These are phyloP conservation scores for Cepaea hortensis DNA, from an alignment of 2,888 invertebrate genomes.

Conservation along the genomic window DNA sequence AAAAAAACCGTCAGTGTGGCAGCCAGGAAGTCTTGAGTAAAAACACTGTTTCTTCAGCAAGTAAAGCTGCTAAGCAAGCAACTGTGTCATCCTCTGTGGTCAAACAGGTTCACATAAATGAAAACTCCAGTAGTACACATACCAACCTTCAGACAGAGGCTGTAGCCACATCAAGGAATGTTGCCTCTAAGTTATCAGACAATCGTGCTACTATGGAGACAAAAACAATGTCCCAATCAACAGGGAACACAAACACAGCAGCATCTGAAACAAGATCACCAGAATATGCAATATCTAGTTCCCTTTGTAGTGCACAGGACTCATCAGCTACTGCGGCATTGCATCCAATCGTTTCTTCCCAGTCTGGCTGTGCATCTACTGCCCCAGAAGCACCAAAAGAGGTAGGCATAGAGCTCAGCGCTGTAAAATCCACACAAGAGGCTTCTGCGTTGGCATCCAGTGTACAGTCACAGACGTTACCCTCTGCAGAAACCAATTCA, in stretches of 20 bases:
- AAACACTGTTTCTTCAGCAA: conserved; percentile 39
- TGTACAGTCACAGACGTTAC: background rate
- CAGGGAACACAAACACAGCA: background rate
- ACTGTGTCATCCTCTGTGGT: background rate
- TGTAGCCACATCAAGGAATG: background rate
- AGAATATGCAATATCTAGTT: background rate
- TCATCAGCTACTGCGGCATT: background rate
- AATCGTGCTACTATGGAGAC: background rate
- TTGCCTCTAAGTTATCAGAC: background rate
- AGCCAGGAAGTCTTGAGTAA: conserved; percentile 58
- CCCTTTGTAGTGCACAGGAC: background rate
- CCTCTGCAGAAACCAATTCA: conserved; percentile 2
- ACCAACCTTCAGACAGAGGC: background rate
- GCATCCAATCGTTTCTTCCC: background rate
- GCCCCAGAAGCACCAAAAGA: background rate
- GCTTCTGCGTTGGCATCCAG: background rate
- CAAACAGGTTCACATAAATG: background rate
- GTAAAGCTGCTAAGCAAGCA: conserved; percentile 27
- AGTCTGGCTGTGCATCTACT: background rate
- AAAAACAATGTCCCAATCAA: background rate
- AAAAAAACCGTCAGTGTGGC: conserved; percentile 57
- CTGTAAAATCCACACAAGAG: background rate
- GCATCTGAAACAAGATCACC: background rate
- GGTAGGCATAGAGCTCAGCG: background rate
- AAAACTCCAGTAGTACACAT: conserved; percentile 13